A percentile compares a stretch with the other conserved stretches of the same genome.
Evolutionary conservation across 2,113 vertebrate species (phyloP).

Genomic region (Damaliscus lunatus): DNA sequence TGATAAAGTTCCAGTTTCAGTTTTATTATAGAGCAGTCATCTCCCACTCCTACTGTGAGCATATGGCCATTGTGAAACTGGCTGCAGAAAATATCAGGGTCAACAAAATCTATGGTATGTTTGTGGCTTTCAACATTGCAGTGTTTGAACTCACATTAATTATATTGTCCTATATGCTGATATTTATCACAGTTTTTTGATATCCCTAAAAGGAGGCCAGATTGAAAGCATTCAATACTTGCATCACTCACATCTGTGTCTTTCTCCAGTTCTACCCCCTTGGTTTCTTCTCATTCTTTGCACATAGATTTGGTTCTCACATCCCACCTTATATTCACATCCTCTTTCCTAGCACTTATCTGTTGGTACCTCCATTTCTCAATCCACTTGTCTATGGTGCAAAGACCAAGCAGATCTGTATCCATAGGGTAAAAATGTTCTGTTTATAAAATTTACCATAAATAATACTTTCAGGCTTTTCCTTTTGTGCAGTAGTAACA

Average conservation of each 20-base stretch:
- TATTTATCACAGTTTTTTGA: background rate
- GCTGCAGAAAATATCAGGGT: background rate
- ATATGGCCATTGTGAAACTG: conserved; percentile 27
- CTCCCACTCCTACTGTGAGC: conserved; percentile 27
- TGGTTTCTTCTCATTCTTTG: background rate
- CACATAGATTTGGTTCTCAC: background rate
- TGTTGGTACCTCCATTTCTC: conserved; percentile 2
- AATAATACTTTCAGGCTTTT: background rate
- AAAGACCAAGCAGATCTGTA: background rate
- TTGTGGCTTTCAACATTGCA: background rate
- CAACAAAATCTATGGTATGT: conserved; percentile 2
- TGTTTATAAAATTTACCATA: background rate
- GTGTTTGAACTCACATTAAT: background rate
- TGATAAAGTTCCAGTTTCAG: background rate
- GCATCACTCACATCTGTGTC: background rate
- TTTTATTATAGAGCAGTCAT: conserved; percentile 12
- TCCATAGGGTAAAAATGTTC: background rate
- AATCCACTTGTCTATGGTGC: background rate
- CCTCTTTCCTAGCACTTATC: background rate
- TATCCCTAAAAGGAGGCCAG: background rate
- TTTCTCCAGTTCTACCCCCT: conserved; percentile 21
- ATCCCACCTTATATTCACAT: conserved; percentile 5
- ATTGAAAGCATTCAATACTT: background rate
- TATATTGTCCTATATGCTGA: background rate
- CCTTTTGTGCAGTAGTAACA: background rate